Percentiles rank a stretch among this genome's conserved stretches.
These are phyloP conservation scores for Ophion ellenae DNA, from an alignment of 2,888 invertebrate genomes.

Conservation along the genomic window DNA sequence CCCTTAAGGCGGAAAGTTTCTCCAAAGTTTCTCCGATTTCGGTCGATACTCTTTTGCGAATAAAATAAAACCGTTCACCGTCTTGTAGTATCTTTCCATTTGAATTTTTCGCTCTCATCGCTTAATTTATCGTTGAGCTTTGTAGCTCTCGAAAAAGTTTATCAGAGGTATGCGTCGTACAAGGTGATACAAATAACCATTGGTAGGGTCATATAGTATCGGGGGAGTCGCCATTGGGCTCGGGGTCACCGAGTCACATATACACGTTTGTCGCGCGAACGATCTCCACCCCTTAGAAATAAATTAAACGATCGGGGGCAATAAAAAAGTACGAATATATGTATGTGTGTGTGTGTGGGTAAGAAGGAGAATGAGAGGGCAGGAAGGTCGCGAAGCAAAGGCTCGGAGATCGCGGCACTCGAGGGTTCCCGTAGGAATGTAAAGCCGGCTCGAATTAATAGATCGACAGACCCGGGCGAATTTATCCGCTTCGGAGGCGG, in stretches of 20 bases:
- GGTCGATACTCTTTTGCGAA: not conserved
- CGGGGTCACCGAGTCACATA: constrained; percentile 53
- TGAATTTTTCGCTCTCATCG: constrained; percentile 12
- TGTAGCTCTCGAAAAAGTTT: not conserved
- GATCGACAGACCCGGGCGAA: constrained; percentile 82
- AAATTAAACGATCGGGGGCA: constrained; percentile 59
- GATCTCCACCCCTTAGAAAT: constrained; percentile 54
- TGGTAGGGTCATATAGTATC: constrained; percentile 11
- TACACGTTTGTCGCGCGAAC: constrained; percentile 53
- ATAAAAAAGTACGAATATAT: constrained; percentile 48
- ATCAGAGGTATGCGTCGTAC: constrained; percentile 1
- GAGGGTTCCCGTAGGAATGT: constrained; percentile 79
- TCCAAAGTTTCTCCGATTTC: not conserved
- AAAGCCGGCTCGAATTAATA: constrained; percentile 82
- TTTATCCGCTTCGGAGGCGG: constrained; percentile 79
- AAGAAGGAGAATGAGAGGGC: constrained; percentile 71
- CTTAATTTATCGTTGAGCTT: constrained; percentile 14
- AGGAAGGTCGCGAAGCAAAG: constrained; percentile 71
- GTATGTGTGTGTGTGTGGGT: constrained; percentile 1
- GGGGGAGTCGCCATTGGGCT: not conserved
- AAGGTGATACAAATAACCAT: constrained; percentile 35
- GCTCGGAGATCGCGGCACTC: constrained; percentile 71
- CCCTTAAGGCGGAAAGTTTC: not conserved
- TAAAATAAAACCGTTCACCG: not conserved
- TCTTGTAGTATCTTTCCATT: not conserved